Conservation (phyloP, 2,113 vertebrate species). For the Cacatua alba region DNA sequence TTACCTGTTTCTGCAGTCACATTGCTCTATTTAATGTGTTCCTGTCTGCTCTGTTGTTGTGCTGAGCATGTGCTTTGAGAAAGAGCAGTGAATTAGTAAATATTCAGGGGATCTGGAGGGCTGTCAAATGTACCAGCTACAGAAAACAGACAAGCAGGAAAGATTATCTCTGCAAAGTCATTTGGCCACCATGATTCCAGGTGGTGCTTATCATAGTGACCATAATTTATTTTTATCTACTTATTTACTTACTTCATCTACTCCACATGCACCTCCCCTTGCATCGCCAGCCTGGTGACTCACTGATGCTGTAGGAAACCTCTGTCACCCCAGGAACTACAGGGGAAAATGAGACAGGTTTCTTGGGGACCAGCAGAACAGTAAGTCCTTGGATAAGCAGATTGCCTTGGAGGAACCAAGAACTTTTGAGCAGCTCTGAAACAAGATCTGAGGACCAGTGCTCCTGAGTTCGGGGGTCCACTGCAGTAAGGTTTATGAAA, state of each 20-base stretch:
- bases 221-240: neutral
- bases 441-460: neutral
- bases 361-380: no score
- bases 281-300: neutral
- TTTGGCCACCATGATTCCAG: neutral
- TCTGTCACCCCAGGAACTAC: neutral
- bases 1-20: neutral
- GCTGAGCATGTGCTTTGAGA: rapidly evolving
- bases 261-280: rapidly evolving
- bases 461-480: rapidly evolving
- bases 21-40: neutral
- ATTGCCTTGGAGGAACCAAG: neutral
- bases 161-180: neutral
- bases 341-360: neutral
- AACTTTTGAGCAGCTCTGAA: neutral
- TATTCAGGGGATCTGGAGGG: neutral
- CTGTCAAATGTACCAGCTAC: neutral
- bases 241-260: neutral
- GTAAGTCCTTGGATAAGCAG: neutral
- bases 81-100: neutral
- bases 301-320: neutral
- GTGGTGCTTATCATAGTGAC: neutral
- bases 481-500: neutral
- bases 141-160: neutral
- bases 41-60: neutral